Base-by-base conservation (phyloP, 2,113 vertebrate genomes). In the Oplegnathus fasciatus region DNA sequence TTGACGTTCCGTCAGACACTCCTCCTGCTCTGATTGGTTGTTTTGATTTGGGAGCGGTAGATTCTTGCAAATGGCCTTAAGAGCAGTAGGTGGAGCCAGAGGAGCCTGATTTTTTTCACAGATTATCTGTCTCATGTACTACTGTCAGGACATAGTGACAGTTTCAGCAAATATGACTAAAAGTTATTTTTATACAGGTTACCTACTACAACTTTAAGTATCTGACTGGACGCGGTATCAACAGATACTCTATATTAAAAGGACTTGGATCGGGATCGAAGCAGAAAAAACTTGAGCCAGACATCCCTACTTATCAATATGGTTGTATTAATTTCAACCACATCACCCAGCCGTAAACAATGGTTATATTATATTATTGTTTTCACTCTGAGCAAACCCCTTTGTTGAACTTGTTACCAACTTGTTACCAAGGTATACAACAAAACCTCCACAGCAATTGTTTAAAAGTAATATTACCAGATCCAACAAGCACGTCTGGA, bases 401-500 rank as follows among this genome's bases (percentile, higher is more conserved):
- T 20, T 17, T 10, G 46, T 18, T n/a, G 48, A 55, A 55, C 14
- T 34, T 61, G 2, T 40, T 52, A 26, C 20, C 4, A 40, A 57
- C 46, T 22, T n/a, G n/a, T n/a, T n/a, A 17, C 1, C 1, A 32
- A 65, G 7, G 1, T 17, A 6, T 3, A 37, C 20, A 58, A 61
- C 5, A 57, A 54, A 52, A 40, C 28, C 34, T 34, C 24, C 1
- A 42, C 0, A 28, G 32, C n/a, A 57, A n/a, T 6, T 72, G 17
- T 15, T 37, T 37, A 2, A n/a, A 66, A 78, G 55, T 0, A 58
- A 70, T 73, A 86, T 14, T 95, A 98, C 97, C 97, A 91, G 97
- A 98, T 87, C 97, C 97, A 75, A 96, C 93, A 34, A 97, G 92
- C 64, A 98, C 28, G 0, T 98, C 97, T 34, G 97, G 97, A 92